Evolutionary conservation across 2,113 vertebrate species (phyloP).

Genomic region (Felis catus): DNA sequence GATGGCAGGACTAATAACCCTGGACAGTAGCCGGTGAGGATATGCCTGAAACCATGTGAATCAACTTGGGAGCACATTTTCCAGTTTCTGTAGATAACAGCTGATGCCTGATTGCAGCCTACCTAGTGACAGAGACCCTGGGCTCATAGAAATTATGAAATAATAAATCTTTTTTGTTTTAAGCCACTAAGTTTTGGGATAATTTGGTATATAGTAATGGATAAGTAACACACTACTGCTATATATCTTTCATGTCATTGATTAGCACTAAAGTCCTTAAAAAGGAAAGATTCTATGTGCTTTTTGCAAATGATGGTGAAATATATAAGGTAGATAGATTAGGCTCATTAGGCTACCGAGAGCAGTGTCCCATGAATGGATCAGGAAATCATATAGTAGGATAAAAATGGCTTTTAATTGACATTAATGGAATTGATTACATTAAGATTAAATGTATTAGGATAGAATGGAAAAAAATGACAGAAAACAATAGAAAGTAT

Average conservation of each 20-base stretch:
- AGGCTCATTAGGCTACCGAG: neutral
- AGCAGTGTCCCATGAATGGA: neutral
- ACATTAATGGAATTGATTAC: neutral
- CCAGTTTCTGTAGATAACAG: neutral
- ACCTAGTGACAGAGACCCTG: neutral
- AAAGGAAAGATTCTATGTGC: neutral
- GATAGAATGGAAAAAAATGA: neutral
- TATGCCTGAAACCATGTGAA: neutral
- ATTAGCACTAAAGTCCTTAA: neutral
- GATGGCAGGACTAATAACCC: neutral
- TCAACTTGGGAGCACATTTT: neutral
- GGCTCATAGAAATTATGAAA: neutral
- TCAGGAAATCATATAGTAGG: neutral
- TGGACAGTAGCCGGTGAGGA: neutral
- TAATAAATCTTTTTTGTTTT: neutral
- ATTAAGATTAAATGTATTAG: neutral
- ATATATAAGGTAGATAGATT: neutral
- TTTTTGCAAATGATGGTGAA: neutral
- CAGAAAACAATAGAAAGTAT: neutral
- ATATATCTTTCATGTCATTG: neutral
- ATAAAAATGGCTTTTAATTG: constrained; percentile 1
- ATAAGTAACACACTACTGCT: neutral
- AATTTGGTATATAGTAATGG: neutral
- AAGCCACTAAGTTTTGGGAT: neutral
- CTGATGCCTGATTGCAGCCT: neutral